Percentiles rank a stretch among this genome's conserved stretches.
These are phyloP conservation scores for Liparis tanakae DNA, from an alignment of 2,797 vertebrate species.

Conservation along the genomic window DNA sequence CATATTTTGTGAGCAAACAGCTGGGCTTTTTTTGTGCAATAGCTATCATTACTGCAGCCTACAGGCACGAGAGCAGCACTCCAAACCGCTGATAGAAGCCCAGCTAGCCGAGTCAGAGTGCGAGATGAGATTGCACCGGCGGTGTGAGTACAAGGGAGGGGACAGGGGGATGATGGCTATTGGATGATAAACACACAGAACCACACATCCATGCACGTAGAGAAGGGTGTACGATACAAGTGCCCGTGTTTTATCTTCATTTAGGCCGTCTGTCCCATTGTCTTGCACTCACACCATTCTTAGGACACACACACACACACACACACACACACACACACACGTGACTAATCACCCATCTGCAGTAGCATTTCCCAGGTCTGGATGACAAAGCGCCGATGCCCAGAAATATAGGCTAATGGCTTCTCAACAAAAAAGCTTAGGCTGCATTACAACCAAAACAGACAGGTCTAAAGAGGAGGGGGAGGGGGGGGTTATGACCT, in stretches of 20 bases:
- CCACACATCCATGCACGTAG: constrained; percentile 22
- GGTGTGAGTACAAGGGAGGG: constrained; percentile 5
- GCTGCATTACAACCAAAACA: constrained; percentile 64
- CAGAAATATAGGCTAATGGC: constrained; percentile 77
- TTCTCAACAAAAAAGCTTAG: constrained; percentile 72
- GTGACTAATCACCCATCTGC: constrained; percentile 79
- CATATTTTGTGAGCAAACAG: constrained; percentile 72
- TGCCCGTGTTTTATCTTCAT: constrained; percentile 64
- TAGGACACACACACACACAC: constrained; percentile 46
- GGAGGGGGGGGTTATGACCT: constrained; percentile 48
- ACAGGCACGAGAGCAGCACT: constrained; percentile 66
- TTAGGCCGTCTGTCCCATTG: constrained; percentile 46
- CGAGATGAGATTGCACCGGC: constrained; percentile 58
- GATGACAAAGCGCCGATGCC: constrained; percentile 68
- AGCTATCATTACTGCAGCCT: constrained; percentile 71
- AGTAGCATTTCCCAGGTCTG: constrained; percentile 62
- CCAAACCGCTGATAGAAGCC: constrained; percentile 68
- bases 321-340: constrained; percentile 56
- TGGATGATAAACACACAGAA: constrained; percentile 47
- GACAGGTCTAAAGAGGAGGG: constrained; percentile 39
- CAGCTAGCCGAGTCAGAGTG: constrained; percentile 58
- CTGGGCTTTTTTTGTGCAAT: constrained; percentile 60
- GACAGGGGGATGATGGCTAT: constrained; percentile 24
- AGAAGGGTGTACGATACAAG: constrained; percentile 37
- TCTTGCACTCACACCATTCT: constrained; percentile 55